Base-by-base conservation (phyloP, 2,888 invertebrate species). In the Seira sanloemensis region DNA sequence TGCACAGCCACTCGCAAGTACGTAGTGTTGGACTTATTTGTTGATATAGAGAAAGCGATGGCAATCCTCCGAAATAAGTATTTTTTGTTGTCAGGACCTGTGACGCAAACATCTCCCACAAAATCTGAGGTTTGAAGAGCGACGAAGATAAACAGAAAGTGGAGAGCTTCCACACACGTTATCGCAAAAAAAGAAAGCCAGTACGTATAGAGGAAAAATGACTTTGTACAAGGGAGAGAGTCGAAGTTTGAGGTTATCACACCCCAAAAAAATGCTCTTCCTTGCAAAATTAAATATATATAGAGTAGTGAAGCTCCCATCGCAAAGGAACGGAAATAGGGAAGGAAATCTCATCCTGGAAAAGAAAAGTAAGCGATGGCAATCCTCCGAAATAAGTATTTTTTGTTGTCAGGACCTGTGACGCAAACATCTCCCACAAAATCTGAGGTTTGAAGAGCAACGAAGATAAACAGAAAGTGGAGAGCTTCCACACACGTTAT, bases 311-410 rank as follows among this genome's bases (percentile, higher is more conserved):
- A n/a, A n/a, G n/a, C n/a, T n/a, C n/a, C n/a, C n/a, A n/a, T n/a
- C n/a, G n/a, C n/a, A 62, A 62, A 62, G 19, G 23, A 62, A 21
- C 62, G 62, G 62, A 62, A 62, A 62, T 62, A 50, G 62, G 62
- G n/a, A n/a, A 62, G 21, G 23, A 62, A 62, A 23, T 62, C 62
- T 62, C 62, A 50, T 50, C 50, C n/a, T n/a, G n/a, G 50, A 50
- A 50, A 50, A 62, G 62, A 62, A 62, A 62, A 62, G 62, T 62
- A 62, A 12, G 50, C 12, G 50, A 50, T 50, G 50, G n/a, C n/a
- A 50, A 50, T 50, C 37, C 37, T 12, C 12, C 37, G 37, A 50
- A 12, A 50, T 50, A 50, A 50, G 50, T 50, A 50, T 50, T 50
- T 37, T 37, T 37, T 37, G 4, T 37, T 50, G 16, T 50, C 5